These are phyloP conservation scores for Chrysopilus asiliformis DNA, from an alignment of 2,888 invertebrate genomes.

Conservation along the genomic window DNA sequence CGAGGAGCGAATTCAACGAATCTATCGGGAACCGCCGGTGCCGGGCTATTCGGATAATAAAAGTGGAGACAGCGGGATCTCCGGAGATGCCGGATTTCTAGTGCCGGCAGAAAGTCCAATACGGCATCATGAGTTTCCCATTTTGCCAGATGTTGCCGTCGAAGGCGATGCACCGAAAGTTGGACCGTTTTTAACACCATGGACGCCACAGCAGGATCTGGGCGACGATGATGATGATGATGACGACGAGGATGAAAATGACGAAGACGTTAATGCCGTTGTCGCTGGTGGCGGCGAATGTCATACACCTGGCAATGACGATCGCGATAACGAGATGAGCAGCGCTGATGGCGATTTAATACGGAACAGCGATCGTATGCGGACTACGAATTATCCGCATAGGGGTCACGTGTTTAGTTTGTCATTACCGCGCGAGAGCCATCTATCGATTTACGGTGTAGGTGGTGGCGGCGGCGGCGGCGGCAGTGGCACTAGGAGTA, in stretches of 20 bases:
- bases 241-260: too few relatives aligned
- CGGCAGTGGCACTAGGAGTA: too few relatives aligned
- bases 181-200: constrained; percentile 35
- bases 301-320: too few relatives aligned
- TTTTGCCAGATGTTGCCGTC: not conserved
- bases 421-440: constrained; percentile 56
- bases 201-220: constrained; percentile 83
- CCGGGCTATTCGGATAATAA: constrained; percentile 46
- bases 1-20: constrained; percentile 41
- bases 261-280: too few relatives aligned
- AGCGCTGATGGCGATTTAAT: constrained; percentile 38
- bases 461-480: too few relatives aligned
- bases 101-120: constrained; percentile 20
- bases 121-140: not conserved
- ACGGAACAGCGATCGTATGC: not conserved
- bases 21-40: constrained; percentile 38
- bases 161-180: constrained; percentile 1
- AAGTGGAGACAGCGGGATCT: constrained; percentile 74
- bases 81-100: constrained; percentile 56
- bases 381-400: constrained; percentile 21
- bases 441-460: constrained; percentile 27
- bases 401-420: constrained; percentile 57
- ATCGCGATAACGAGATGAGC: too few relatives aligned
- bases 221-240: constrained; percentile 46
- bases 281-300: constrained; percentile 10